These are phyloP conservation scores for Electrona antarctica DNA, from an alignment of 2,113 vertebrate genomes.

Conservation along the genomic window DNA sequence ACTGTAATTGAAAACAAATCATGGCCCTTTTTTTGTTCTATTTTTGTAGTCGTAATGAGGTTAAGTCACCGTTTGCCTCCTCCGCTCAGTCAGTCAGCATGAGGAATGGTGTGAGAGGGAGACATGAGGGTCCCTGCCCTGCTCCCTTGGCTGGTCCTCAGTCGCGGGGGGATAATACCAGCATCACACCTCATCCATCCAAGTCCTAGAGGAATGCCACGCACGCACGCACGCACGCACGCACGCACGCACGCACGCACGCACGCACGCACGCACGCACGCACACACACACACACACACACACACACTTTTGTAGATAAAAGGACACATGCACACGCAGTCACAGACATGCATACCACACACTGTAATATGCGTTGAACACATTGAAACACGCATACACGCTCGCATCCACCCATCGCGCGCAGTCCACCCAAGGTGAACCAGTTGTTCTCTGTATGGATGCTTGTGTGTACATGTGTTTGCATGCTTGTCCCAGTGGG, in stretches of 20 bases:
- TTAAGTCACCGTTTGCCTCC: constrained; percentile 40
- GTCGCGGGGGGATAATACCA: constrained; percentile 51
- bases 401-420: background rate
- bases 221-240: constrained; percentile 22
- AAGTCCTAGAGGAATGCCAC: constrained; percentile 21
- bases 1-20: constrained; percentile 23
- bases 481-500: constrained; percentile 7
- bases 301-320: too few species aligned
- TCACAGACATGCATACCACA: too few species aligned
- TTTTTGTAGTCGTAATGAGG: constrained; percentile 31
- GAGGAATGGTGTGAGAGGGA: constrained; percentile 52
- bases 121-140: constrained; percentile 20
- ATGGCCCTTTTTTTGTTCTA: background rate
- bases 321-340: too few species aligned
- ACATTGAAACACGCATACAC: background rate
- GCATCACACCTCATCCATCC: constrained; percentile 62
- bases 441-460: background rate
- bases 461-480: background rate
- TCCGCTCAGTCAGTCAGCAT: constrained; percentile 36
- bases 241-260: background rate
- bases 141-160: constrained; percentile 31
- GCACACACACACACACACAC: background rate
- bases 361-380: too few species aligned
- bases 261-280: constrained; percentile 6
- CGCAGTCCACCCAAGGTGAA: background rate